These are phyloP conservation scores for Protodeltote pygarga DNA, from an alignment of 2,888 invertebrate species.

Conservation along the genomic window DNA sequence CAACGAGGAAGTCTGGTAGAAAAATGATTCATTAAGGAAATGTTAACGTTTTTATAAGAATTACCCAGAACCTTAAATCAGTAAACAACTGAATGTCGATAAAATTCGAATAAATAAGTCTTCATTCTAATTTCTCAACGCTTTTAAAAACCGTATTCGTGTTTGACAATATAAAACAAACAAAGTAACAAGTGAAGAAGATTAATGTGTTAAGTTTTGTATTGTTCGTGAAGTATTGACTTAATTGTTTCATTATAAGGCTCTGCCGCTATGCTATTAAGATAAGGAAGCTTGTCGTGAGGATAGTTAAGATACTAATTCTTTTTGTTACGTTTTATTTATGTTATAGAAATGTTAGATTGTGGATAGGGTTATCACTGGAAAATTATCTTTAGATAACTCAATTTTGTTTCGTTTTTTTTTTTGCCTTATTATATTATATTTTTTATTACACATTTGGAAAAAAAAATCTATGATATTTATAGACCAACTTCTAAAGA, in stretches of 20 bases:
- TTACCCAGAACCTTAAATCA: no score
- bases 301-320: slow-evolving; percentile 32
- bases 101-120: slow-evolving; percentile 54
- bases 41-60: no score
- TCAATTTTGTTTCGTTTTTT: no score
- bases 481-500: no score
- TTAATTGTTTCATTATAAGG: slow-evolving; percentile 79
- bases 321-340: slow-evolving; percentile 56
- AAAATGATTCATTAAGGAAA: no score
- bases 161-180: slow-evolving; percentile 75
- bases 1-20: no score
- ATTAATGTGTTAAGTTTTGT: slow-evolving; percentile 62
- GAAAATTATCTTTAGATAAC: no score
- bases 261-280: slow-evolving; percentile 67
- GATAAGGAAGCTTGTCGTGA: slow-evolving; percentile 63
- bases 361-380: slow-evolving; percentile 19
- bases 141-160: slow-evolving; percentile 67
- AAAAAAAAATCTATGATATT: no score
- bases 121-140: slow-evolving; percentile 55
- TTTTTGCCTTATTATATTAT: no score
- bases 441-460: no score
- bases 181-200: slow-evolving; percentile 70
- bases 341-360: slow-evolving; percentile 28
- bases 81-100: slow-evolving; percentile 45
- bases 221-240: slow-evolving; percentile 57